A percentile compares a stretch with the other conserved stretches of the same genome.
These are phyloP conservation scores for Ictalurus punctatus DNA, from an alignment of 2,113 vertebrate genomes.

Conservation along the genomic window DNA sequence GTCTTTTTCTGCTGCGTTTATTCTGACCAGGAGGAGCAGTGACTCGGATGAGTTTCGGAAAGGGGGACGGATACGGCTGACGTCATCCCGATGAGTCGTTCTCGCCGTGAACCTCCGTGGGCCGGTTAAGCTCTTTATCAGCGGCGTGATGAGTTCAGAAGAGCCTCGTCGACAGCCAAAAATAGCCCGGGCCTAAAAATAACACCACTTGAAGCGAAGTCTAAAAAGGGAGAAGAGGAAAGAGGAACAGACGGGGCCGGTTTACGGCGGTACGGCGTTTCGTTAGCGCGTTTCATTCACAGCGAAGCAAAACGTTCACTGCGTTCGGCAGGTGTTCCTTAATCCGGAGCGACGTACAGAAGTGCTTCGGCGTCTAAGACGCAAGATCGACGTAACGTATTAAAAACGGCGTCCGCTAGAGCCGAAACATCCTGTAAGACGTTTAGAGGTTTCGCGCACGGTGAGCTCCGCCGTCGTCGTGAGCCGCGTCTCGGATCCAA, in stretches of 20 bases:
- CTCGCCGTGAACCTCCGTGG: not conserved
- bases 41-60: not conserved
- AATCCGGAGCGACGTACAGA: not conserved
- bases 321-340: not conserved
- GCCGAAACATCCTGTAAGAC: not conserved
- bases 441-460: not conserved
- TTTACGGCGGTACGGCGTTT: not conserved
- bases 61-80: not conserved
- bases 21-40: not conserved
- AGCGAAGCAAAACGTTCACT: not conserved
- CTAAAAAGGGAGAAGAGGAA: constrained; percentile 40
- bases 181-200: constrained; percentile 58
- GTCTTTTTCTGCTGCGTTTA: not conserved
- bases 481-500: not conserved
- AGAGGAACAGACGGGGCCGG: not conserved
- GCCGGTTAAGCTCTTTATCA: constrained; percentile 50
- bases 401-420: too few relatives aligned
- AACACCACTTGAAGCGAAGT: constrained; percentile 40
- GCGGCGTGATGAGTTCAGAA: constrained; percentile 51
- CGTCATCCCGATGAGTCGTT: not conserved
- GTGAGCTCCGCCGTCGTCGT: not conserved
- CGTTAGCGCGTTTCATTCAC: not conserved
- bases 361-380: not conserved
- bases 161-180: constrained; percentile 48
- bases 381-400: not conserved